phyloP scores from a whole-genome alignment of 2,113 vertebrate species.

The Syngnathus floridae region DNA sequence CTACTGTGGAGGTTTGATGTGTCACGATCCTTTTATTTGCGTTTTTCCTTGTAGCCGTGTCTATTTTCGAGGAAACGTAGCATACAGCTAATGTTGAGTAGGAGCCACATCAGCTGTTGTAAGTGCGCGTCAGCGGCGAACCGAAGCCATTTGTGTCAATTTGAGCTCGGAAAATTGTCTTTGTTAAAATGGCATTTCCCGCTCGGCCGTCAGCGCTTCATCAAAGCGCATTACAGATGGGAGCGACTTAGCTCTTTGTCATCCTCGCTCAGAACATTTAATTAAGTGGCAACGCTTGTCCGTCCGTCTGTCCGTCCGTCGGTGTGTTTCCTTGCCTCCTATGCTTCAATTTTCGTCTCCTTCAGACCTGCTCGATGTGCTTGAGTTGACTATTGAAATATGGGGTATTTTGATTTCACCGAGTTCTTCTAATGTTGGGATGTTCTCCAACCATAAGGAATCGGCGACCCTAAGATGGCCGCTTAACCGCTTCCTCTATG shows the following conservation, averaged over 20 bases:
- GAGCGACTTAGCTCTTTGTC: slow-evolving; percentile 61
- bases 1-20: no score
- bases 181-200: slow-evolving; percentile 58
- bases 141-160: background rate
- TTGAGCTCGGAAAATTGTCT: slow-evolving; percentile 16
- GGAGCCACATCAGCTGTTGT: background rate
- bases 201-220: slow-evolving; percentile 39
- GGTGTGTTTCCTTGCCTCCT: background rate
- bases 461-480: no score
- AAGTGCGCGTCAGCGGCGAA: background rate
- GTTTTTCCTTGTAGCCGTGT: background rate
- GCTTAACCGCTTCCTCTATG: no score
- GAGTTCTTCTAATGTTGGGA: no score
- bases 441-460: no score
- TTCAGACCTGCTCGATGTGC: background rate
- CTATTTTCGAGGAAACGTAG: background rate
- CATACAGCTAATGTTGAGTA: background rate
- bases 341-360: background rate
- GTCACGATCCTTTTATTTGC: background rate
- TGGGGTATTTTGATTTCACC: no score
- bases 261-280: slow-evolving; percentile 67
- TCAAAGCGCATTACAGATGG: slow-evolving; percentile 63
- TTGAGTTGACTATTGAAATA: no score
- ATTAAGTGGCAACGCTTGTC: slow-evolving; percentile 48
- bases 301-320: background rate